Evolutionary conservation across 2,797 vertebrate species (phyloP).

Genomic region (Delichon dasypus): DNA sequence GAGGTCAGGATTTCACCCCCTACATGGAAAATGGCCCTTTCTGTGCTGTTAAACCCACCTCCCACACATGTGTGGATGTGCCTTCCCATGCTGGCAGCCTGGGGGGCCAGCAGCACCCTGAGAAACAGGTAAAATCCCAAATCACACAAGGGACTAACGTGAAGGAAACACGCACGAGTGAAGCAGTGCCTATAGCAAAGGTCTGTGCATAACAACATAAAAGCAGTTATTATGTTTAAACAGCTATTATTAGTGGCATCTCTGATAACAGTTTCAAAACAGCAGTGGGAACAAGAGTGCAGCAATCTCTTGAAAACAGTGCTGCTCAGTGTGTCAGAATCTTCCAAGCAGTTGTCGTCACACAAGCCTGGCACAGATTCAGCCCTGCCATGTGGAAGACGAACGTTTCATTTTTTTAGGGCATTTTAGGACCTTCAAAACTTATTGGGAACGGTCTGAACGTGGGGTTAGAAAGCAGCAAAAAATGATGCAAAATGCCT

Average conservation of each 20-base stretch:
- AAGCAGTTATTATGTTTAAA: neutral
- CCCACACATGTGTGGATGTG: neutral
- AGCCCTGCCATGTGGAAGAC: neutral
- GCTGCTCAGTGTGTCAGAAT: neutral
- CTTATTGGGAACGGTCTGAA: neutral
- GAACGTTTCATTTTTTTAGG: neutral
- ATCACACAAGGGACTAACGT: neutral
- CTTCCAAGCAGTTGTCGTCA: neutral
- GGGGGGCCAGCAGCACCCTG: neutral
- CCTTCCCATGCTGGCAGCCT: neutral
- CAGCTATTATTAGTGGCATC: neutral
- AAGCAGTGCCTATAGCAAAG: neutral
- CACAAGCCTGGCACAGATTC: conserved; percentile 27
- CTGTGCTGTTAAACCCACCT: neutral
- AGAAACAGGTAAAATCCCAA: neutral
- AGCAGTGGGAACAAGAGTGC: neutral
- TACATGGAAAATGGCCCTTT: neutral
- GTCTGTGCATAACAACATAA: neutral
- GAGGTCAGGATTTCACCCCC: neutral
- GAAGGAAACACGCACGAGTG: rapidly evolving
- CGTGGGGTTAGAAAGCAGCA: neutral
- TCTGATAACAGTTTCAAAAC: conserved; percentile 15
- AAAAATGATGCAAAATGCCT: neutral
- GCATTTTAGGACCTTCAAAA: neutral
- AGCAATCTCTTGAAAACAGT: neutral